Evolutionary conservation across 2,888 invertebrate genomes (phyloP).

Genomic region (Margaritifera margaritifera): DNA sequence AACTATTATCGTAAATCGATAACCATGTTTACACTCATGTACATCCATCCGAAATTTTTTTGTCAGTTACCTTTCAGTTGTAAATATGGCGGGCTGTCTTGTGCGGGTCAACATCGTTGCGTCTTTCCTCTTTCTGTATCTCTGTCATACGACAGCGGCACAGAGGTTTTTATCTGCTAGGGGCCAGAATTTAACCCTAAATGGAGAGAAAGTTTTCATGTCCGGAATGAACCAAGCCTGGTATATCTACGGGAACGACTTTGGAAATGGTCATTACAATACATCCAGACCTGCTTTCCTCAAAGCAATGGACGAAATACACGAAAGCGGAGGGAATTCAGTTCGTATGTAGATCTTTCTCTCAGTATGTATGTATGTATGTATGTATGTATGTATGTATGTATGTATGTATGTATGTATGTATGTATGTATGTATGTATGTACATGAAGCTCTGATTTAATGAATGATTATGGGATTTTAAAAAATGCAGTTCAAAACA

Average conservation of each 20-base stretch:
- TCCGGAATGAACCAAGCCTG: constrained; percentile 49
- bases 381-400: background rate
- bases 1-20: no score
- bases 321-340: constrained; percentile 40
- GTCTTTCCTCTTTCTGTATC: background rate
- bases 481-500: no score
- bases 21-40: no score
- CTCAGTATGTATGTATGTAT: background rate
- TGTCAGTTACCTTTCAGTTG: no score
- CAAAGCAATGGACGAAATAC: constrained; percentile 26
- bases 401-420: background rate
- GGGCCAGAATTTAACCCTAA: constrained; percentile 25
- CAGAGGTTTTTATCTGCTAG: constrained; percentile 29
- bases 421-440: background rate
- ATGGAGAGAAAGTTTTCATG: constrained; percentile 42
- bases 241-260: constrained; percentile 38
- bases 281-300: constrained; percentile 27
- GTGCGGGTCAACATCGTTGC: background rate
- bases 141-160: constrained; percentile 23
- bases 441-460: no score
- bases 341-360: constrained; percentile 25
- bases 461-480: no score
- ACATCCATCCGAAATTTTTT: no score
- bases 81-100: no score
- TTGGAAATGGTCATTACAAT: constrained; percentile 33